Conservation (phyloP, 2,113 vertebrate genomes). For the Calonectris borealis region DNA sequence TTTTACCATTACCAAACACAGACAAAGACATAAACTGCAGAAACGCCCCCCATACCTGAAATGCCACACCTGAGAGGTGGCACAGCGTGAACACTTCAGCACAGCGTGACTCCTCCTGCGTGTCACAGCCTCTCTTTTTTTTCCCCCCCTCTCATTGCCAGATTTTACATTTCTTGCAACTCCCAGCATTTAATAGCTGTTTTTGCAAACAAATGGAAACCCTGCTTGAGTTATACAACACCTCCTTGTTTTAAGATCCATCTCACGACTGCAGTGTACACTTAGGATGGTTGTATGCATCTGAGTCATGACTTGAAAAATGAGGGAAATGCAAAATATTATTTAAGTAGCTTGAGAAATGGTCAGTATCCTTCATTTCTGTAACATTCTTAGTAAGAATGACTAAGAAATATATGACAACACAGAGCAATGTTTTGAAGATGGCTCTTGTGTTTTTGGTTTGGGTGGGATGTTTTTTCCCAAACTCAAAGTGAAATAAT, state of each 20-base stretch:
- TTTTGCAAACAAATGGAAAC: not conserved
- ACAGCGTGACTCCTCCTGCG: not conserved
- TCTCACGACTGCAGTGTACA: not conserved
- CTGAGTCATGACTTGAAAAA: not conserved
- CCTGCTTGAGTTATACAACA: not conserved
- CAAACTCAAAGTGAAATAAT: not conserved
- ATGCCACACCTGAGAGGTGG: not conserved
- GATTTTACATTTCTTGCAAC: not conserved
- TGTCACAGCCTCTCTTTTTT: not conserved
- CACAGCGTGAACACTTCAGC: not conserved
- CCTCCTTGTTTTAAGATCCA: not conserved
- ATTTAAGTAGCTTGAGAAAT: not conserved
- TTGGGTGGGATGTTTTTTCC: not conserved
- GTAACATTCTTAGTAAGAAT: not conserved
- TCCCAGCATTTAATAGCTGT: not conserved
- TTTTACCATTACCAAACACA: not conserved
- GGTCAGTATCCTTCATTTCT: not conserved
- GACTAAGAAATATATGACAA: not conserved
- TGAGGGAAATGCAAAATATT: not conserved
- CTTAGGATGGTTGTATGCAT: not conserved
- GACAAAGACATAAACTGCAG: not conserved
- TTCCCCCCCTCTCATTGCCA: accelerated
- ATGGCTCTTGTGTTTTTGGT: not conserved
- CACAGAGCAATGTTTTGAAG: not conserved
- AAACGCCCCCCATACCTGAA: accelerated